Evolutionary conservation across 2,113 vertebrate genomes (phyloP).

Genomic region (Bubo blakistoni): DNA sequence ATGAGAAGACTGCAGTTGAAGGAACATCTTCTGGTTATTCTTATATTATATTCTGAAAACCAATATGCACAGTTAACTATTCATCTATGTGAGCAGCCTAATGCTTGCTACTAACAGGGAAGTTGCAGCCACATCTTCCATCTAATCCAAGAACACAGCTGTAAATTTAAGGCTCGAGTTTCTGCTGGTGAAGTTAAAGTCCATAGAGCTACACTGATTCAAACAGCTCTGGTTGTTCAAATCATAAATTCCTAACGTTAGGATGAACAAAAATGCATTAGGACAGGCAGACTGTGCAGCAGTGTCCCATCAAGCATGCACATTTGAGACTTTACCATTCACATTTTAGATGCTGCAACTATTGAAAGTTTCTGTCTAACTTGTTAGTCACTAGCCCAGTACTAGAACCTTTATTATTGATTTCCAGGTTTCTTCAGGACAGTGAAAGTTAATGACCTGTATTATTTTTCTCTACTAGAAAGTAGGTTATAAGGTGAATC

Average conservation of each 20-base stretch:
- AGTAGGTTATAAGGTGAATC: background rate
- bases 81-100: background rate
- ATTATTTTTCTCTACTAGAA: background rate
- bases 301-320: background rate
- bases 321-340: background rate
- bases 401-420: background rate
- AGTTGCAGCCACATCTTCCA: background rate
- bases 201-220: background rate
- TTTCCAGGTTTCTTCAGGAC: background rate
- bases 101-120: rapidly evolving
- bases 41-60: background rate
- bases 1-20: background rate
- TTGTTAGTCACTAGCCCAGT: background rate
- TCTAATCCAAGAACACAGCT: background rate
- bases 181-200: background rate
- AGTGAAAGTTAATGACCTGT: background rate
- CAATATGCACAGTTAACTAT: background rate
- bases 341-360: background rate
- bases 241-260: background rate
- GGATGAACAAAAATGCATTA: background rate
- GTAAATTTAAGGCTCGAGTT: background rate
- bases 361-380: background rate
- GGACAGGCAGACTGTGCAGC: background rate
- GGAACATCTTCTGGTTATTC: background rate
- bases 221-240: background rate